A percentile compares a stretch with the other conserved stretches of the same genome.
These are phyloP conservation scores for Trachelus troglodyta DNA, from an alignment of 2,888 invertebrate genomes.

Conservation along the genomic window DNA sequence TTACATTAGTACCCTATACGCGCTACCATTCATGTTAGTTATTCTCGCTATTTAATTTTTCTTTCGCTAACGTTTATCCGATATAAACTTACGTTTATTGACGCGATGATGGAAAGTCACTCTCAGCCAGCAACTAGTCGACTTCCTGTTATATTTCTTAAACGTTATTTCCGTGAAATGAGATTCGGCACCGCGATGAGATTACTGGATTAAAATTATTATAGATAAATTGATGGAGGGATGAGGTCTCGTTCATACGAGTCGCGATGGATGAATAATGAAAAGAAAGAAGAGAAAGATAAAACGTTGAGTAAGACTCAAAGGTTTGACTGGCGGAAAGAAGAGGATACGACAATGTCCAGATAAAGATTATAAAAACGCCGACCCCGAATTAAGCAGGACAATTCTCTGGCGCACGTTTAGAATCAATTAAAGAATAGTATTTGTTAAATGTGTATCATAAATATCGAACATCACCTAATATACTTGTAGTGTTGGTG, in stretches of 20 bases:
- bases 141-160: not conserved
- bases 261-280: not conserved
- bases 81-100: not conserved
- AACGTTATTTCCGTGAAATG: not conserved
- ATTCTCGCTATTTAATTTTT: not conserved
- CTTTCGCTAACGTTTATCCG: not conserved
- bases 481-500: conserved; percentile 21
- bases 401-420: not conserved
- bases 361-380: not conserved
- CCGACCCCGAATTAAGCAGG: not conserved
- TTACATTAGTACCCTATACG: not conserved
- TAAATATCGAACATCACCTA: conserved; percentile 25
- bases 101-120: not conserved
- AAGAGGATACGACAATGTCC: not conserved
- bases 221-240: not conserved
- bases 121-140: not conserved
- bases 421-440: not conserved
- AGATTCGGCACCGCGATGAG: not conserved
- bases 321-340: not conserved
- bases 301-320: not conserved
- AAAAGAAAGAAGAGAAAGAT: not conserved
- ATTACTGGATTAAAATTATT: not conserved
- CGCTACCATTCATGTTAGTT: not conserved
- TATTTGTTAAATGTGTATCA: conserved; percentile 5
- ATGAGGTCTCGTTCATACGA: not conserved